Percentiles rank a stretch among this genome's conserved stretches.
phyloP scores from a whole-genome alignment of 2,113 vertebrate genomes.

The Aptenodytes patagonicus region DNA sequence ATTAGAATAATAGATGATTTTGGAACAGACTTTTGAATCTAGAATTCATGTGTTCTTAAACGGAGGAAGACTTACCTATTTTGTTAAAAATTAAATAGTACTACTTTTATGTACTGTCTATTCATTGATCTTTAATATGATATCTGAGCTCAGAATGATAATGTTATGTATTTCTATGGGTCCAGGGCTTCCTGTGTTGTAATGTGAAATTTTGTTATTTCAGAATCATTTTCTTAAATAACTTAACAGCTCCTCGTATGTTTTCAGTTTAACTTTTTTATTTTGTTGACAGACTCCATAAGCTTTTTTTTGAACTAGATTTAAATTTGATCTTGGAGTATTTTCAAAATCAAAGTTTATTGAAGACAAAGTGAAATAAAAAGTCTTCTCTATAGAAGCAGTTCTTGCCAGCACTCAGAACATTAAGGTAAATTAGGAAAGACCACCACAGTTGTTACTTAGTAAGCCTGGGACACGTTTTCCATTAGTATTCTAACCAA shows the following conservation, averaged over 20 bases:
- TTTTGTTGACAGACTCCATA: not conserved
- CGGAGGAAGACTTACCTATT: not conserved
- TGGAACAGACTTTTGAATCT: not conserved
- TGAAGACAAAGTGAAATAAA: not conserved
- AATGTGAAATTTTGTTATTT: not conserved
- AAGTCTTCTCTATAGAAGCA: not conserved
- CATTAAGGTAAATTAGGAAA: not conserved
- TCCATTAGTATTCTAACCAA: not conserved
- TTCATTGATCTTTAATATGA: not conserved
- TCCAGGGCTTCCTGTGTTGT: not conserved
- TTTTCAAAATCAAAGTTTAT: not conserved
- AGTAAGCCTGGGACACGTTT: not conserved
- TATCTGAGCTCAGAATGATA: not conserved
- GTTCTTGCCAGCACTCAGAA: not conserved
- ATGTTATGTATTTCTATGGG: not conserved
- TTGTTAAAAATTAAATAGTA: not conserved
- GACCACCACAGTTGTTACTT: not conserved
- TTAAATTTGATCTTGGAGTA: not conserved
- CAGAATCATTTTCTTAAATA: not conserved
- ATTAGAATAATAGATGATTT: not conserved
- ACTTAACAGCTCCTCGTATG: not conserved
- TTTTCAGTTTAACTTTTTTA: not conserved
- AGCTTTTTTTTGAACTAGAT: not conserved
- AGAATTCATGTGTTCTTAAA: not conserved
- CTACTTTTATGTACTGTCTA: not conserved